Evolutionary conservation across 2,797 vertebrate species (phyloP), one percentile per base, ranked within the genome.

Genomic region (Acanthopagrus latus): DNA sequence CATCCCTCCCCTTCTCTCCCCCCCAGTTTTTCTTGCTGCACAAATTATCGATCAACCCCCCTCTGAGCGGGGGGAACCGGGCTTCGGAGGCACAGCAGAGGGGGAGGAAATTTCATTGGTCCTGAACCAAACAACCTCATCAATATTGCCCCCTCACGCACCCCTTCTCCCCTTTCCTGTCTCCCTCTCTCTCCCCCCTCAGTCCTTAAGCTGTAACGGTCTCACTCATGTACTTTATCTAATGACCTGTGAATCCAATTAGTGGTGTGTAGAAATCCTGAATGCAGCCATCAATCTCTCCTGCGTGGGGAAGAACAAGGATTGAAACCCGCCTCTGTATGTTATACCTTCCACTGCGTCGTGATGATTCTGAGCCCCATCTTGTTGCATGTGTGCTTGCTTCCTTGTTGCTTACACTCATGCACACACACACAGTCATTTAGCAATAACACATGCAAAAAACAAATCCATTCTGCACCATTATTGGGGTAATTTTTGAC

Each of bases 231-330:
- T 91, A 90, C 92, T 95, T 94, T 93, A 93, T 94, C 90, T 94
- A 95, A 95, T 92, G 92, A 93, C 90, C 91, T 94, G 91, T 90
- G 92, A 94, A 95, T 95, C 92, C 92, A 94, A 91, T 94, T 94
- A 95, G 92, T 84, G 80, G 59, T 72, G 80, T 91, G 90, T 89
- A 92, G 88, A 92, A 93, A 92, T 92, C 88, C 86, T 82, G 85
- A 89, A 89, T 77, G 88, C 86, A 80, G 87, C 92, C 86, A 92
- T 95, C 92, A 89, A 88, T 92, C 92, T 91, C 68, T 74, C 18
- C 66, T 62, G 74, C 58, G 27, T 29, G 67, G 66, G 75, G 66
- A 87, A 83, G 76, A 86, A 70, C 79, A 64, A 54, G 75, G 76
- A 81, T 60, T 86, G 81, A 87, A 90, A 72, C 38, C 79, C 33